A percentile compares a stretch with the other conserved stretches of the same genome.
phyloP scores from a whole-genome alignment of 2,888 invertebrate species.

The Eupeodes latifasciatus region DNA sequence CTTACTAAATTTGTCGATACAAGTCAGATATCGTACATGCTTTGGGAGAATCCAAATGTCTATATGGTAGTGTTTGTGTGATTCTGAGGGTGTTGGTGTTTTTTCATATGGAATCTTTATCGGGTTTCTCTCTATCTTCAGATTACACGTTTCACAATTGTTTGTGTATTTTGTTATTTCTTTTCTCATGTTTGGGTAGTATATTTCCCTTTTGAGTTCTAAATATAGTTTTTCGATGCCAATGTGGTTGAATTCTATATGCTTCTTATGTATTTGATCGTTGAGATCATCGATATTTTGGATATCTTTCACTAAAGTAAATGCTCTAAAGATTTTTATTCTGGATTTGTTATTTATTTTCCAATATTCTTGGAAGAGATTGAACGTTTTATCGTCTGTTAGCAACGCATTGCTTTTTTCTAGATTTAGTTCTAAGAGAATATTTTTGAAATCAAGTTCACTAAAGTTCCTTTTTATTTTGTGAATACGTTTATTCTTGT shows the following conservation, averaged over 20 bases:
- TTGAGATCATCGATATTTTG: neutral
- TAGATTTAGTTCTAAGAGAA: too few relatives aligned
- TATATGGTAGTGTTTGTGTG: conserved; percentile 20
- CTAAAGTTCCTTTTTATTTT: neutral
- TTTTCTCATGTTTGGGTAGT: conserved; percentile 1
- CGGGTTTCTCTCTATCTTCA: conserved; percentile 48
- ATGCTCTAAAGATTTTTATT: too few relatives aligned
- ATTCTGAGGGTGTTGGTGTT: conserved; percentile 52
- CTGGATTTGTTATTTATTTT: too few relatives aligned
- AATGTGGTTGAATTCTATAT: conserved; percentile 3
- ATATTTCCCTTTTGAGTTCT: conserved; percentile 2
- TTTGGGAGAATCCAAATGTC: conserved; percentile 8
- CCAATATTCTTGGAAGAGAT: too few relatives aligned
- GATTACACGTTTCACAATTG: conserved; percentile 40
- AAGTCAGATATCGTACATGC: conserved; percentile 32
- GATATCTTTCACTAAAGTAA: neutral
- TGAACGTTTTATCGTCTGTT: too few relatives aligned
- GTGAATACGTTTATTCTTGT: neutral
- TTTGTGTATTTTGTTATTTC: conserved; percentile 30
- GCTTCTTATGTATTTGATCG: neutral
- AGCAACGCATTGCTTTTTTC: too few relatives aligned
- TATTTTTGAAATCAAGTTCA: too few relatives aligned
- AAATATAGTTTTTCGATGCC: conserved; percentile 1
- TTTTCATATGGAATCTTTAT: conserved; percentile 49
- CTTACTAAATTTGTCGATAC: conserved; percentile 25